Base-by-base conservation (phyloP, 1,140 invertebrate species). In the Hydropsyche tenuis region DNA sequence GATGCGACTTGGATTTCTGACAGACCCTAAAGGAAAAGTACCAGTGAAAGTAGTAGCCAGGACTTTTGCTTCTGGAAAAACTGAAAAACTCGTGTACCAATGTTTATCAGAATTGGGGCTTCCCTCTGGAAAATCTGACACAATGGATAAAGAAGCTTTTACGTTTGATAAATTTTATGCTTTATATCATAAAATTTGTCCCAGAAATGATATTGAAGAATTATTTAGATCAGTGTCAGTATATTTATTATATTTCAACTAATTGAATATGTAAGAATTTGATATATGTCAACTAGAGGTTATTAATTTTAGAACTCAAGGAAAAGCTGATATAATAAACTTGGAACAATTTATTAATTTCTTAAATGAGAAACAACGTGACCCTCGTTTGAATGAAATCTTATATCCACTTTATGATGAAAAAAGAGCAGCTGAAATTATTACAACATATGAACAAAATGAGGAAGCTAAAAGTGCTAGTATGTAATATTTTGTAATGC, bases 141-240 rank as follows among this genome's bases (percentile, higher is more conserved):
- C 94, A 37, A 98, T 99, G 84, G 97, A 99, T 79, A 93, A 92
- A 60, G 90, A 90, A 66, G 92, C 94, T 72, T 99, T 99, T 82
- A 99, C 97, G 0, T 99, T 99, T 83, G 97, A 99, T 75, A 98
- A 98, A 81, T 99, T 99, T 85, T 98, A 99, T 85, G 92, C 94
- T 46, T 86, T 99, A 0, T 99, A 99, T 84, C 97, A 99, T 83
- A 99, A 98, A 86, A 98, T 99, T 78, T 99, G 98, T 83, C 98
- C 98, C 7, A 89, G 98, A 77, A 98, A 98, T 80, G 98, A 99
- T 82, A 99, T 99, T 78, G 97, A 99, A 84, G 97, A 99, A 83
- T 85, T 99, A 4, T 99, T 99, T 82, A 92, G 96, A 82, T 93
- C 94, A 60, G 93, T 99, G 97, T 99, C 87, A 92, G 94, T 91